These are phyloP conservation scores for Clarias laeviceps DNA, from an alignment of 2,797 vertebrate species.

Conservation along the genomic window DNA sequence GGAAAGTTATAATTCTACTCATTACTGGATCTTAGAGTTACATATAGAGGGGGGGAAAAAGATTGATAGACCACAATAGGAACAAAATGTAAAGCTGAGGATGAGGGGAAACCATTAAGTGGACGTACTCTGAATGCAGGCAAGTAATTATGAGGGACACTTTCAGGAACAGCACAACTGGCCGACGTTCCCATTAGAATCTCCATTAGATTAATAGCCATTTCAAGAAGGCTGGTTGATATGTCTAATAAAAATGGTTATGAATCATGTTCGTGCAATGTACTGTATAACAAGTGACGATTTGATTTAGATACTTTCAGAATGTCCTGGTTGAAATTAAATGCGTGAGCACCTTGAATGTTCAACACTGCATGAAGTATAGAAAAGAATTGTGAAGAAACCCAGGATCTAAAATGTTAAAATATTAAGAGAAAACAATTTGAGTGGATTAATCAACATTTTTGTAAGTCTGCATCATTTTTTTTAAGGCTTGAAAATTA, in stretches of 20 bases:
- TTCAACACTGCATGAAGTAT: background rate
- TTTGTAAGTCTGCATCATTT: background rate
- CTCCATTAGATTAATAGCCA: constrained; percentile 4
- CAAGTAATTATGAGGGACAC: background rate
- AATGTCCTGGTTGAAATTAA: background rate
- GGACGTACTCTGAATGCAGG: constrained; percentile 15
- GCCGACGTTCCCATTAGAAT: background rate
- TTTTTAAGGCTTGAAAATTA: background rate
- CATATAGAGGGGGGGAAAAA: constrained; percentile 28
- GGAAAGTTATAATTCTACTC: constrained; percentile 53
- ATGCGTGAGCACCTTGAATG: background rate
- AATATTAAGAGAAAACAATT: background rate
- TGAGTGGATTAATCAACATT: background rate
- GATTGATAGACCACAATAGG: constrained; percentile 36
- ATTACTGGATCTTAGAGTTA: constrained; percentile 57
- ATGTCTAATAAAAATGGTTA: constrained; percentile 29
- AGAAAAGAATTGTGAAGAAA: background rate
- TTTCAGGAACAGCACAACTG: background rate
- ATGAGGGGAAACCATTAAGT: background rate
- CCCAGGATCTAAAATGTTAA: background rate
- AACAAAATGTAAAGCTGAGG: background rate
- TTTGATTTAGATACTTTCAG: constrained; percentile 7
- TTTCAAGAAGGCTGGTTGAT: constrained; percentile 25
- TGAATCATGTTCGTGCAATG: background rate
- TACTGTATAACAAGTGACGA: background rate